Conservation (phyloP, 92 coral and sea anemone genomes). For the Pocillopora grandis region DNA sequence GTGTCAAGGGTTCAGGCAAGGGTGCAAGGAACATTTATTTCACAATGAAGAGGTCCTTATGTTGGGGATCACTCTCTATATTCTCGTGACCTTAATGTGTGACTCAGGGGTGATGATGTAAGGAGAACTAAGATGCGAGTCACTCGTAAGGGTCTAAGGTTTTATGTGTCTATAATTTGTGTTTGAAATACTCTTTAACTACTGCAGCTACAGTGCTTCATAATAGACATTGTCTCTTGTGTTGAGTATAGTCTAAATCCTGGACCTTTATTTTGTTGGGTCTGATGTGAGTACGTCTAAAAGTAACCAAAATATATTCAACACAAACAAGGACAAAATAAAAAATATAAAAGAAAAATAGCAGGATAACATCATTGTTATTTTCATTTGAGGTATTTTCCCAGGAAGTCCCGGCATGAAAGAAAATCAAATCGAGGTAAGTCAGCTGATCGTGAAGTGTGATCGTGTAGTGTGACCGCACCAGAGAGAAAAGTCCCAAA, state of each 20-base stretch:
- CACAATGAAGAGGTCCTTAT: too few species aligned
- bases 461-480: too few species aligned
- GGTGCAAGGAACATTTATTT: too few species aligned
- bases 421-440: background rate
- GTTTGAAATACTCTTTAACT: background rate
- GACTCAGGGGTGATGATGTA: too few species aligned
- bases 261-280: constrained; percentile 38
- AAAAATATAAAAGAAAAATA: background rate
- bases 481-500: too few species aligned
- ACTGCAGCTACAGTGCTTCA: background rate
- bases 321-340: background rate
- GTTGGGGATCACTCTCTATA: too few species aligned
- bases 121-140: background rate
- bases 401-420: constrained; percentile 24
- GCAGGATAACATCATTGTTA: background rate
- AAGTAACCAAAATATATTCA: background rate
- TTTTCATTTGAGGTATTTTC: background rate
- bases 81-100: too few species aligned
- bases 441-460: background rate
- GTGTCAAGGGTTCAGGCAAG: too few species aligned
- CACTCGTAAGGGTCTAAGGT: background rate
- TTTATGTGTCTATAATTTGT: too few species aligned
- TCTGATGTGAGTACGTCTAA: constrained; percentile 3
- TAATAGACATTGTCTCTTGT: constrained; percentile 15
- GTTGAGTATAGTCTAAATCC: constrained; percentile 41